Percentiles rank a stretch among this genome's conserved stretches.
phyloP scores from a whole-genome alignment of 2,113 vertebrate species.

The Vireo altiloquus region DNA sequence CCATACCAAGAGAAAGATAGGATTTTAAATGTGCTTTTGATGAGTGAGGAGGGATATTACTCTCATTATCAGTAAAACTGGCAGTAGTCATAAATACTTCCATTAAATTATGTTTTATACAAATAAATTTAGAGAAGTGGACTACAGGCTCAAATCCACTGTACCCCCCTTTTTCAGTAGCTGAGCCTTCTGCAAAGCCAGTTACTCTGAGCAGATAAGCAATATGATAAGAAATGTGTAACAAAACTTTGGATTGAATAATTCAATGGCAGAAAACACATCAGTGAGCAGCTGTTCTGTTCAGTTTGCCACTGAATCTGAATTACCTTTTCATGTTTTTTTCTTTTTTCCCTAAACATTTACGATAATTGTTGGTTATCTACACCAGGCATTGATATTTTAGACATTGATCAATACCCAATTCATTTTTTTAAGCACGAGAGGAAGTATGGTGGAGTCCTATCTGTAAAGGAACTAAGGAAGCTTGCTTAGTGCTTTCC shows the following conservation, averaged over 20 bases:
- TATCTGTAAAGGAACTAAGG: background rate
- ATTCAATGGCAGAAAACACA: background rate
- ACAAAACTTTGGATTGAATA: background rate
- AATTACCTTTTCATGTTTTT: background rate
- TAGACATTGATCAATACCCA: background rate
- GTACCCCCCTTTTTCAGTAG: background rate
- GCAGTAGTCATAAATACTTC: background rate
- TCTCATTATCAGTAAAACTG: background rate
- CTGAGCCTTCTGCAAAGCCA: background rate
- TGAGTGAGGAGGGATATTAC: background rate
- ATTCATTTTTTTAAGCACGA: background rate
- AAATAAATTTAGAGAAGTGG: background rate
- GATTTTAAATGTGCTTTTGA: background rate
- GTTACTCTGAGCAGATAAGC: background rate
- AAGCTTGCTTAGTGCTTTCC: background rate
- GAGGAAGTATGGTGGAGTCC: background rate
- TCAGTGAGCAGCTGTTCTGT: background rate
- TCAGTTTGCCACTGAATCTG: background rate
- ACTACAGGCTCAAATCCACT: background rate
- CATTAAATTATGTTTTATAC: background rate
- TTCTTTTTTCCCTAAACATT: background rate
- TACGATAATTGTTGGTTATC: background rate
- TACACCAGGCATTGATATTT: background rate
- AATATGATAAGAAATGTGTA: background rate
- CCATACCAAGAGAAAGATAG: rapidly evolving